phyloP scores from a whole-genome alignment of 2,888 invertebrate genomes.

The Caenorhabditis virilis region DNA sequence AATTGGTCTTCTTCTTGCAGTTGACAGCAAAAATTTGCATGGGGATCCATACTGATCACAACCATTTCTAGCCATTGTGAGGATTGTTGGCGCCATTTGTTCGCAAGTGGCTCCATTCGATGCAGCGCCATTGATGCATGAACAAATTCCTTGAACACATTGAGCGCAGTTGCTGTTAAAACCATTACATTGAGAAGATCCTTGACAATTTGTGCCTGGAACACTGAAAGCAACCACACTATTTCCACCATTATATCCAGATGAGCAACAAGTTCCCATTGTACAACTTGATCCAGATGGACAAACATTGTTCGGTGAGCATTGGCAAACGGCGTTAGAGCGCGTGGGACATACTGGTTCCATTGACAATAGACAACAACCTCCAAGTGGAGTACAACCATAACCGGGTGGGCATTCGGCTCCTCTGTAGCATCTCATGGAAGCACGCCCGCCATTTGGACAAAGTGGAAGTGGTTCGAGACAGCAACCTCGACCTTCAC shows the following conservation, averaged over 20 bases:
- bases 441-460: constrained; percentile 62
- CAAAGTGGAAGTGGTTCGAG: constrained; percentile 65
- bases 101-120: constrained; percentile 59
- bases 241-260: constrained; percentile 29
- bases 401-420: constrained; percentile 65
- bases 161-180: constrained; percentile 49
- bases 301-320: constrained; percentile 63
- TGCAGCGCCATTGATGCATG: constrained; percentile 54
- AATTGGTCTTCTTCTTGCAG: constrained; percentile 60
- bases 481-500: constrained; percentile 67
- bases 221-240: constrained; percentile 41
- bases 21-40: constrained; percentile 56
- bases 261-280: constrained; percentile 65
- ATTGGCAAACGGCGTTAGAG: constrained; percentile 65
- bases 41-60: constrained; percentile 66
- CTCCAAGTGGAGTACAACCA: constrained; percentile 63
- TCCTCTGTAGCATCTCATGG: constrained; percentile 58
- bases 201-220: constrained; percentile 59
- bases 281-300: constrained; percentile 61
- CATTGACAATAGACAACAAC: constrained; percentile 63
- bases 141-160: constrained; percentile 58
- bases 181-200: constrained; percentile 61
- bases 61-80: constrained; percentile 56
- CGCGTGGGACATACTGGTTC: constrained; percentile 57
- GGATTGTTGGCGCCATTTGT: constrained; percentile 44